A percentile compares a stretch with the other conserved stretches of the same genome.
These are phyloP conservation scores for Agrochola lychnidis DNA, from an alignment of 2,888 invertebrate genomes.

Conservation along the genomic window DNA sequence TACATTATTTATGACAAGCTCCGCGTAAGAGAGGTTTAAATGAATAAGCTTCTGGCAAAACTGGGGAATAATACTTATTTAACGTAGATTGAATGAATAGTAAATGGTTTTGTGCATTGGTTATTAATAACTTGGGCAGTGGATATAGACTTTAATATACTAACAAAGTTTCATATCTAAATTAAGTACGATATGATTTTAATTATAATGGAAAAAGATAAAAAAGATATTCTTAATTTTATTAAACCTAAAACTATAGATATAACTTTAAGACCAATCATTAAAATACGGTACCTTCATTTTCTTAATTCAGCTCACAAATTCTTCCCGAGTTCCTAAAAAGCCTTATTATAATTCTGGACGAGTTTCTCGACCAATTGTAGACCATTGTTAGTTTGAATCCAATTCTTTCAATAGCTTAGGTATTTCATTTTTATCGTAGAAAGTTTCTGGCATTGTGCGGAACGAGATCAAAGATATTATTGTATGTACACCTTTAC, in stretches of 20 bases:
- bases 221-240: not conserved
- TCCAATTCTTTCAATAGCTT: constrained; percentile 40
- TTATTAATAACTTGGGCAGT: not conserved
- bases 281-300: not conserved
- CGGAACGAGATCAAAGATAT: not conserved
- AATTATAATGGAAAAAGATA: not conserved
- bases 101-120: not conserved
- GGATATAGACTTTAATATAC: not conserved
- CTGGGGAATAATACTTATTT: constrained; percentile 11
- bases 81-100: not conserved
- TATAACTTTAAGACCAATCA: not conserved
- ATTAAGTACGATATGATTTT: not conserved
- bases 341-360: constrained; percentile 36
- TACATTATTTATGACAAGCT: constrained; percentile 58
- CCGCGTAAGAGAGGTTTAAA: constrained; percentile 31
- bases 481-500: constrained; percentile 1
- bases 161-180: not conserved
- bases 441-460: constrained; percentile 24
- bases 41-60: constrained; percentile 32
- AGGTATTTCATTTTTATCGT: constrained; percentile 27
- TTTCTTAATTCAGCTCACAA: constrained; percentile 17
- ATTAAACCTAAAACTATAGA: not conserved
- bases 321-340: not conserved
- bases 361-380: constrained; percentile 18
- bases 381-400: constrained; percentile 35